Percentiles rank a stretch among this genome's conserved stretches.
Evolutionary conservation across 2,113 vertebrate genomes (phyloP).

Genomic region (Cacatua alba): DNA sequence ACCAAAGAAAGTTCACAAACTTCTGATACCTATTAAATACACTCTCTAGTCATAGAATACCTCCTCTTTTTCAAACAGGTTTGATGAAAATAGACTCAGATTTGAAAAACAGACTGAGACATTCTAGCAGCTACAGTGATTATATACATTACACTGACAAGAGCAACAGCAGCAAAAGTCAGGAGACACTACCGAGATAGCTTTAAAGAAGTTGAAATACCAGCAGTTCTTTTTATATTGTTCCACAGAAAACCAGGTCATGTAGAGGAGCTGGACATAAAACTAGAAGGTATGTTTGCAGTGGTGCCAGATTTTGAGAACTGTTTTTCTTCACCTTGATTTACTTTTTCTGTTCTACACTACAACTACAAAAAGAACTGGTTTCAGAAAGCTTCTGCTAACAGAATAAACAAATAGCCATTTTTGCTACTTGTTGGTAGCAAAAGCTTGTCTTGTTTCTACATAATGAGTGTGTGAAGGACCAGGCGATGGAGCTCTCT

Average conservation of each 20-base stretch:
- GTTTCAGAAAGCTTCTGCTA: background rate
- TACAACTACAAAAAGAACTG: background rate
- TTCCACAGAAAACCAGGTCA: background rate
- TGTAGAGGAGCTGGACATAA: background rate
- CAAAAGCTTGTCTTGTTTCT: background rate
- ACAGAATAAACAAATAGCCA: background rate
- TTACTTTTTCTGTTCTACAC: background rate
- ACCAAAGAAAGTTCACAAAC: background rate
- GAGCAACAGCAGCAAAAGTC: background rate
- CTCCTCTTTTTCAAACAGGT: background rate
- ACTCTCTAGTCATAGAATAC: background rate
- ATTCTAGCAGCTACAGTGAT: background rate
- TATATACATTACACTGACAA: background rate
- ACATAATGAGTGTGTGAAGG: background rate
- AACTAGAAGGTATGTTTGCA: background rate
- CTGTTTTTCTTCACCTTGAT: background rate
- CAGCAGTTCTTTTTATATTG: background rate
- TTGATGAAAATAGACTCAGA: background rate
- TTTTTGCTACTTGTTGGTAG: background rate
- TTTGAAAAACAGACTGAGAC: background rate
- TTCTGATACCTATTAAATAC: background rate
- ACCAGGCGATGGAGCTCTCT: background rate
- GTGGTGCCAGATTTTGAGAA: background rate
- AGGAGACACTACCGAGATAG: background rate
- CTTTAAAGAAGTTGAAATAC: background rate